A percentile compares a stretch with the other conserved stretches of the same genome.
Evolutionary conservation across 2,797 vertebrate species (phyloP).

Genomic region (Eulemur mongoz): DNA sequence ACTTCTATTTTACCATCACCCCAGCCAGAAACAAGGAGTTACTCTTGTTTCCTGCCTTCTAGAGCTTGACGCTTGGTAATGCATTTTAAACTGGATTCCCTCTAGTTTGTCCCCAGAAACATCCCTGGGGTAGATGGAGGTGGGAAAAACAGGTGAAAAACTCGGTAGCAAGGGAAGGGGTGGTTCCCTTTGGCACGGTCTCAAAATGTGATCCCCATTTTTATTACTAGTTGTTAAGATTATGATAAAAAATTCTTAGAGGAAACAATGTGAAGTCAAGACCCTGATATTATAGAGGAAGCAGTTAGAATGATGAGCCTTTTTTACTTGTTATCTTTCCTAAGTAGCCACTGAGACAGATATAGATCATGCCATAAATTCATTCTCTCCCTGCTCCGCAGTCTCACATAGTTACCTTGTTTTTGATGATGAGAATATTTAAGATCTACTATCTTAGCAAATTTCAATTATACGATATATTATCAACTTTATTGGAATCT

Average conservation of each 20-base stretch:
- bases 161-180: neutral
- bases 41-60: neutral
- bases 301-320: neutral
- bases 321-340: neutral
- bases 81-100: neutral
- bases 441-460: neutral
- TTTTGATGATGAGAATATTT: neutral
- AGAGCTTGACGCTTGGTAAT: neutral
- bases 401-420: neutral
- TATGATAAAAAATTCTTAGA: neutral
- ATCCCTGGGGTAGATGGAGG: neutral
- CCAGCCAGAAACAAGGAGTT: neutral
- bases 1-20: neutral
- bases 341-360: neutral
- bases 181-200: neutral
- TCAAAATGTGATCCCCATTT: neutral
- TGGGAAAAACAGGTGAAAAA: neutral
- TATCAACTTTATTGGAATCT: neutral
- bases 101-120: neutral
- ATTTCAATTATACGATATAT: neutral
- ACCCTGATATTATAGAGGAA: neutral
- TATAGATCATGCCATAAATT: neutral
- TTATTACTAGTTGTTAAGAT: neutral
- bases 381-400: neutral
- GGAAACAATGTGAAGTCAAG: neutral